Evolutionary conservation across 2,113 vertebrate species (phyloP), one percentile per base, ranked within the genome.

Genomic region (Hymenochirus boettgeri): DNA sequence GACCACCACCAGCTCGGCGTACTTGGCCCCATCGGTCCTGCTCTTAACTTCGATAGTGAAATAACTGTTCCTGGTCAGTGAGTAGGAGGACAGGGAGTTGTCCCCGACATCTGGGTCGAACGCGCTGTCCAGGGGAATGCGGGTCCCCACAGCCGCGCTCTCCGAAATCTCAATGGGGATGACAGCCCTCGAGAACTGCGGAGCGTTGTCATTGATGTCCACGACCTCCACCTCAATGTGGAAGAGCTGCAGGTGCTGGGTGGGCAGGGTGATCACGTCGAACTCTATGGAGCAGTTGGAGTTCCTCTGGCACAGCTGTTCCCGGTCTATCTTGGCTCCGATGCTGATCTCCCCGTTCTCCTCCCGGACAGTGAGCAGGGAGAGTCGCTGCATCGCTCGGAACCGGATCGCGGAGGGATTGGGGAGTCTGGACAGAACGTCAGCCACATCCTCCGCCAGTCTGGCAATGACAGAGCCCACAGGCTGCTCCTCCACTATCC

Each of bases 161-260:
- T 98, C 95, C 0, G 93, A 99, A 46, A 99, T 97, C 63, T 98
- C 95, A 0, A 98, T 89, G 1, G 95, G 94, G 3, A 99, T 93
- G 39, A 96, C 84, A 51, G 93, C 74, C 56, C 95, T 86, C 9
- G 95, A 83, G 74, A 98, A 99, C 76, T 92, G 92, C 2, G 96
- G 96, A 1, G 95, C 85, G 79, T 98, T 94, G 80, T 98, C 95
- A 57, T 99, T 99, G 19, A 99, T 95, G 75, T 99, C 96, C 85
- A 98, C 74, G 73, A 99, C 93, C 57, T 98, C 93, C 3, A 99
- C 95, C 65, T 96, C 93, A n/a, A 99, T 86, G 12, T 96, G 95
- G 76, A 99, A 95, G 2, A 99, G 86, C 83, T 96, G 95, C 76
- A 99, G 85, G 73, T 96, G 88, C 37, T 98, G 93, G 1, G 93